Base-by-base conservation (phyloP, 2,113 vertebrate species). In the Platichthys stellatus region DNA sequence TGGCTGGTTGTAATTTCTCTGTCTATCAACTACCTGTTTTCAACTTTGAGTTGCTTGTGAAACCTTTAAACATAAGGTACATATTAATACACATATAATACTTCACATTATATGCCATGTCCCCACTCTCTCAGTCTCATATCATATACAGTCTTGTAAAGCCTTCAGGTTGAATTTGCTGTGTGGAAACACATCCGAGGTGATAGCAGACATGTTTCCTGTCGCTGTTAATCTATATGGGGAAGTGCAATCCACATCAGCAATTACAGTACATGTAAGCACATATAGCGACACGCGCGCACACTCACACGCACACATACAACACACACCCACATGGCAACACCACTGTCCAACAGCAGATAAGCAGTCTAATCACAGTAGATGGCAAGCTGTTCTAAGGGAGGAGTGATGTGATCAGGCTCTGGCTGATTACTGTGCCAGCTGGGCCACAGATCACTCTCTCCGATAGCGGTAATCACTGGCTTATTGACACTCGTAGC, bases 381-480 rank as follows among this genome's bases (percentile, higher is more conserved):
- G 76, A 80, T 31, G 31, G 72, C 79, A 91, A 81, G 85, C 87
- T 86, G 89, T 72, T 91, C 74, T 74, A 85, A 74, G 74, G 74
- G 53, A 74, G 72, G 73, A 86, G 85, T 78, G 80, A 86, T 78
- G 82, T 9, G 82, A 89, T 86, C 87, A 80, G 84, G 85, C 76
- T 74, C 76, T 65, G 78, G 86, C 78, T 89, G 89, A 90, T 90
- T 89, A 86, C 84, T 35, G 65, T 72, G 77, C 85, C 90, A 84
- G 90, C 85, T 89, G 85, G 56, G 87, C 72, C 40, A 71, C 74
- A 82, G 78, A 90, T 87, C 81, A 76, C 80, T 79, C 77, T 82
- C 69, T 79, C 77, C 81, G 84, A 89, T 76, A 74, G 65, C 80
- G 82, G 83, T 78, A 88, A 88, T 91, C 83, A 82, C 79, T 58